Evolutionary conservation across 2,113 vertebrate genomes (phyloP).

Genomic region (Pteropus alecto): DNA sequence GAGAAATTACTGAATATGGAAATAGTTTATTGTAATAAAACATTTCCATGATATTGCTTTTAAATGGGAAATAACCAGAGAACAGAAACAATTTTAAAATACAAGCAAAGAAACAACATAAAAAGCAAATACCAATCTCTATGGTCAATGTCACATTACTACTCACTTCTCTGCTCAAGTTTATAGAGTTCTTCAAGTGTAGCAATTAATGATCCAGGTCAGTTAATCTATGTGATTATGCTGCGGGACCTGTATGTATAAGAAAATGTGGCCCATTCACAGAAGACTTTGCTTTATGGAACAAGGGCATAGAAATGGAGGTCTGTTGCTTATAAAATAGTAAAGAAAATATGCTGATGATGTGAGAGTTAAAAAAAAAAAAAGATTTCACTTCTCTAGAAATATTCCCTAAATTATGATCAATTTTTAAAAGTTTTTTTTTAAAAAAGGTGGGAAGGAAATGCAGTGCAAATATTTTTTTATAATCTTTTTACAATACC

Average conservation of each 20-base stretch:
- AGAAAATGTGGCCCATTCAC: background rate
- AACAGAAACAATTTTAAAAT: constrained; percentile 59
- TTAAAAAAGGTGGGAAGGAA: background rate
- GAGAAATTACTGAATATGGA: background rate
- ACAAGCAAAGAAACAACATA: background rate
- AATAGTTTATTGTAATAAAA: constrained; percentile 37
- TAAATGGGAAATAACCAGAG: constrained; percentile 32
- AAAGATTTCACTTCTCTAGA: background rate
- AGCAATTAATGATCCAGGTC: constrained; percentile 37
- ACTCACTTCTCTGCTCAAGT: constrained; percentile 30
- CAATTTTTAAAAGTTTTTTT: background rate
- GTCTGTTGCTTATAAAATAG: background rate
- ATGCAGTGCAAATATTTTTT: constrained; percentile 26
- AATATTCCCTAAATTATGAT: background rate
- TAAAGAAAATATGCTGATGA: background rate
- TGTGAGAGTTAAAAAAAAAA: background rate
- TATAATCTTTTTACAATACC: constrained; percentile 9
- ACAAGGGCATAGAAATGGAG: background rate
- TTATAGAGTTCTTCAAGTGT: constrained; percentile 17
- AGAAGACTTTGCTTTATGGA: background rate
- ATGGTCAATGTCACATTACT: background rate
- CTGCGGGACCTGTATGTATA: background rate
- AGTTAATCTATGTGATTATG: background rate
- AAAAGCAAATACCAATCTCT: background rate
- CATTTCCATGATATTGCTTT: background rate